Base-by-base conservation (phyloP, 2,113 vertebrate genomes). In the Trematocara macrostoma region DNA sequence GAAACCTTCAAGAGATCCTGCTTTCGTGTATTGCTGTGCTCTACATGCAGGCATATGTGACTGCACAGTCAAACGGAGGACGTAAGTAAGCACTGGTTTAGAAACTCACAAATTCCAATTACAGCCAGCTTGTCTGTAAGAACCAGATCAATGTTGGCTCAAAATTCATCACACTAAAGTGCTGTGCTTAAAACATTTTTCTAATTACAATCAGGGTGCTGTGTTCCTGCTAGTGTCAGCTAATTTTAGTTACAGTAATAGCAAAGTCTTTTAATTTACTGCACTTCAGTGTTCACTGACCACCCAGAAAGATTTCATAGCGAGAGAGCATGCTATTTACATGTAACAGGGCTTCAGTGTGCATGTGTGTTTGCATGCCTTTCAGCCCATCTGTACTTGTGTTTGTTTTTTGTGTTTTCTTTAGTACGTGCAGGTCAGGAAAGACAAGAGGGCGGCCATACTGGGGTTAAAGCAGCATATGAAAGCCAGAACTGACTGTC, bases 401-500 rank as follows among this genome's bases (percentile, higher is more conserved):
- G 16, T 51, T 78, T 42, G 45, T 55, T 83, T 59, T 88, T 29
- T 82, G 42, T 56, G 87, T 86, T 88, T 90, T 69, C 10, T 16
- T 35, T 59, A 2, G 52, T 29, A 8, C 2, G 69, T 14, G 53
- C 71, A 78, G 56, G 69, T 84, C 67, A 79, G 49, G 29, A 81
- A 67, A 81, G 91, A 88, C 88, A 87, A 81, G 82, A 31, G 89
- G 86, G 83, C 42, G 87, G 91, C 83, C 90, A 61, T 71, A 52
- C 55, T 45, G 57, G n/a, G 64, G 82, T 82, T 85, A 88, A 92
- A 93, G 89, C 89, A 89, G 91, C 91, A 94, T 88, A 87, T 89
- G 87, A 93, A 94, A 92, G 88, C 88, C 92, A 93, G 90, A 89
- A 91, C 87, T 89, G 90, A 82, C 88, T 87, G 85, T 88, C 69